Conservation (phyloP, 2,888 invertebrate genomes). For the Harpalus rufipes region DNA sequence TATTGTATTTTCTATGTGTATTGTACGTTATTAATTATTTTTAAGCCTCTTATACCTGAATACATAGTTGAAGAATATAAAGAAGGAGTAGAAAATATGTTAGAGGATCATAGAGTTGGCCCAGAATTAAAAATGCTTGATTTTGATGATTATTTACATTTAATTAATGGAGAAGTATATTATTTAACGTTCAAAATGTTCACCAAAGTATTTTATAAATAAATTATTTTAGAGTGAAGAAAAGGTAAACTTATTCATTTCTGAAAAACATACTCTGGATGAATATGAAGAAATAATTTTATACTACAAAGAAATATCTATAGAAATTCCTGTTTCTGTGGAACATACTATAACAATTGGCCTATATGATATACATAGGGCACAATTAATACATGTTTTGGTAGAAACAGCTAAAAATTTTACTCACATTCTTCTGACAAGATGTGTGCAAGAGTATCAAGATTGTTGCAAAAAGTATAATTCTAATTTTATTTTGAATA, state of each 20-base stretch:
- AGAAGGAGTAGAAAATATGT: conserved; percentile 80
- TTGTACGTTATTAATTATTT: conserved; percentile 56
- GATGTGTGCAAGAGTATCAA: conserved; percentile 91
- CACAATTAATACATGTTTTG: conserved; percentile 86
- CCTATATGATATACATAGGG: conserved; percentile 91
- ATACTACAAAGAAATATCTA: conserved; percentile 82
- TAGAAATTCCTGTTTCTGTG: conserved; percentile 80
- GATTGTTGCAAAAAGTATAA: conserved; percentile 86
- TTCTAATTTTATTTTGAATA: conserved; percentile 57
- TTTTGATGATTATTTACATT: conserved; percentile 88
- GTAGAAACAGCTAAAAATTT: conserved; percentile 84
- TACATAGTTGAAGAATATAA: conserved; percentile 84
- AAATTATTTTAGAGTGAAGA: conserved; percentile 79
- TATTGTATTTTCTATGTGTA: conserved; percentile 34
- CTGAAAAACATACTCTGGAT: conserved; percentile 82
- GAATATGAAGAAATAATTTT: conserved; percentile 82
- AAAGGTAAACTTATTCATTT: conserved; percentile 84
- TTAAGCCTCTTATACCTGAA: conserved; percentile 87
- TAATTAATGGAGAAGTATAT: conserved; percentile 85
- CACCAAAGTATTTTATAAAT: background rate
- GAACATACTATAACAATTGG: conserved; percentile 87
- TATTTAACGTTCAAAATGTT: background rate
- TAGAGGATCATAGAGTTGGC: conserved; percentile 86
- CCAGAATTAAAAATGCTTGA: conserved; percentile 87
- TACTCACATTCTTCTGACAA: conserved; percentile 84